Percentiles rank a stretch among this genome's conserved stretches.
phyloP scores from a whole-genome alignment of 1,140 invertebrate species.

The Tetramorium simillimum region DNA sequence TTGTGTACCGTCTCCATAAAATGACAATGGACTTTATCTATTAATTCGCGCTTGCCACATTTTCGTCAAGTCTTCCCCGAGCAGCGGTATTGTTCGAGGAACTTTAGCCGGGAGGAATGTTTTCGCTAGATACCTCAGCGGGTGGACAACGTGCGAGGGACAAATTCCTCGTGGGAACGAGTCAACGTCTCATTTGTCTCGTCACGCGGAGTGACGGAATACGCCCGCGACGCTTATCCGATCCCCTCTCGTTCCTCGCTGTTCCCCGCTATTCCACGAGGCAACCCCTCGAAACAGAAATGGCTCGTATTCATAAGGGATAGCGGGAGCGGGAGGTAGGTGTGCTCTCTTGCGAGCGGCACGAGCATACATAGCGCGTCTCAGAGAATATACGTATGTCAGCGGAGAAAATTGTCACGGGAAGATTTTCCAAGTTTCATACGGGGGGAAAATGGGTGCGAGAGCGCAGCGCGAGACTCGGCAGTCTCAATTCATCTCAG shows the following conservation, averaged over 20 bases:
- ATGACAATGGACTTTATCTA: not conserved
- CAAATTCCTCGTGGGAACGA: conserved; percentile 19
- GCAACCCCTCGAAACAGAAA: conserved; percentile 54
- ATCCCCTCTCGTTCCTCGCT: not conserved
- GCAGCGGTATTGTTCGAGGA: not conserved
- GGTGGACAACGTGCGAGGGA: not conserved
- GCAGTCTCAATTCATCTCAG: conserved; percentile 6
- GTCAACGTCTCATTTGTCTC: conserved; percentile 58
- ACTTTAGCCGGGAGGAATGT: not conserved
- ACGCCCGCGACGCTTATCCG: conserved; percentile 17
- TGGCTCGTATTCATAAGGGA: conserved; percentile 70
- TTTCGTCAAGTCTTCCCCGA: not conserved
- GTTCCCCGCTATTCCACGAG: not conserved
- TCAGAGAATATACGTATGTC: not conserved
- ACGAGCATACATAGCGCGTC: not conserved
- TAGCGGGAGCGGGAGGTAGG: conserved; percentile 54
- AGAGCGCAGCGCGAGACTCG: not conserved
- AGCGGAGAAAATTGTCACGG: not conserved
- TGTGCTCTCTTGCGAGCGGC: conserved; percentile 17
- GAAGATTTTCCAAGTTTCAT: conserved; percentile 6
- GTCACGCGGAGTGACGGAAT: conserved; percentile 12
- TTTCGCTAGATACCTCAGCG: not conserved
- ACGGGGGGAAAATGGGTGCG: not conserved
- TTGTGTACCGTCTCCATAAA: not conserved
- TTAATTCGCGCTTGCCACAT: not conserved